These are phyloP conservation scores for Hydractinia symbiolongicarpus DNA, from an alignment of 30 jellyfish, hydroid and myxozoan genomes.

Conservation along the genomic window DNA sequence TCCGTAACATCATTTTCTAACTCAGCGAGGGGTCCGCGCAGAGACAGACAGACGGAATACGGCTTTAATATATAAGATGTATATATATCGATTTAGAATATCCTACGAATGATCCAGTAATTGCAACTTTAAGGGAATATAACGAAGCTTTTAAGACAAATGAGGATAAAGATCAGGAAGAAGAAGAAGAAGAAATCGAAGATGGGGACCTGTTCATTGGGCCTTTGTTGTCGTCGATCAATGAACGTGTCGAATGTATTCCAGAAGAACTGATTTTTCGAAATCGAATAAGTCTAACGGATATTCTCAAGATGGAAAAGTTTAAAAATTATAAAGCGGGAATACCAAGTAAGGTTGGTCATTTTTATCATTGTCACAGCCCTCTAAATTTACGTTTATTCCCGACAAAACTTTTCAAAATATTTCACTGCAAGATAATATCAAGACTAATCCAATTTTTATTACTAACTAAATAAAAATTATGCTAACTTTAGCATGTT, in stretches of 20 bases:
- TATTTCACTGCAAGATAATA: too few species aligned
- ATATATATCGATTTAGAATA: conserved; percentile 30
- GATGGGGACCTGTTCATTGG: conserved; percentile 49
- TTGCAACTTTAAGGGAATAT: conserved; percentile 61
- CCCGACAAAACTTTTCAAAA: too few species aligned
- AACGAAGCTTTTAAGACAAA: conserved; percentile 31
- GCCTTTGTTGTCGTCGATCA: conserved; percentile 61
- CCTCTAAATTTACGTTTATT: too few species aligned
- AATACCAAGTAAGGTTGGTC: conserved; percentile 56
- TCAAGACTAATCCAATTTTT: too few species aligned
- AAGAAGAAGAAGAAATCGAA: conserved; percentile 23
- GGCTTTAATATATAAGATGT: too few species aligned
- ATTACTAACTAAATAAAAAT: too few species aligned
- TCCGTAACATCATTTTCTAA: too few species aligned
- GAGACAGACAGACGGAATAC: too few species aligned
- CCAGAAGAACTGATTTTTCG: conserved; percentile 35
- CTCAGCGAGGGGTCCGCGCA: too few species aligned
- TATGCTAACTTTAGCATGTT: background rate
- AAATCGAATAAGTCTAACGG: conserved; percentile 34
- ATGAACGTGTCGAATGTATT: conserved; percentile 54
- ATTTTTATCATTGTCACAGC: too few species aligned
- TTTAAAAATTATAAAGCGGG: conserved; percentile 62
- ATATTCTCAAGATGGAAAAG: conserved; percentile 45
- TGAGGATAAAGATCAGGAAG: background rate
- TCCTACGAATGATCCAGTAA: conserved; percentile 70